These are phyloP conservation scores for Phengaris alcon DNA, from an alignment of 2,888 invertebrate genomes.

Conservation along the genomic window DNA sequence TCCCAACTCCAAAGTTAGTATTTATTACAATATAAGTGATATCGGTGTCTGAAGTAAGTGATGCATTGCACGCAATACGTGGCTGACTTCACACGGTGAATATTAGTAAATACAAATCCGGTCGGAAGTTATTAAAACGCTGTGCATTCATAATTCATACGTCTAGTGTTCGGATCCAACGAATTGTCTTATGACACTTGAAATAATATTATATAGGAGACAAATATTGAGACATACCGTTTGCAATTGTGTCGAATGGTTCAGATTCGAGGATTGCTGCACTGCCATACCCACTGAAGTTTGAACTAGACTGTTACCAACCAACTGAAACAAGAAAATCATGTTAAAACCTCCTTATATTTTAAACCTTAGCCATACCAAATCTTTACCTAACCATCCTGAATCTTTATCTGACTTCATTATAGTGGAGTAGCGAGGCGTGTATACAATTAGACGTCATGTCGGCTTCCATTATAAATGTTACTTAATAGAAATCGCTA, in stretches of 20 bases:
- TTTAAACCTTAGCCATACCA: too few species aligned
- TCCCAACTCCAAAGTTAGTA: background rate
- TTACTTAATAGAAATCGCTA: too few species aligned
- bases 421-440: too few species aligned
- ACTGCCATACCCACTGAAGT: conserved; percentile 65
- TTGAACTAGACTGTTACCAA: conserved; percentile 62
- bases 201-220: too few species aligned
- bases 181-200: too few species aligned
- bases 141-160: too few species aligned
- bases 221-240: conserved; percentile 49
- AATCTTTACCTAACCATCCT: too few species aligned
- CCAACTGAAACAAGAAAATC: conserved; percentile 40
- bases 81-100: background rate
- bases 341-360: background rate
- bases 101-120: background rate
- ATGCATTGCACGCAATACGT: background rate
- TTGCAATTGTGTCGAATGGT: conserved; percentile 56
- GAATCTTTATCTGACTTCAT: too few species aligned
- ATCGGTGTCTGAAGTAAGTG: background rate
- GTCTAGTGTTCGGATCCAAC: too few species aligned
- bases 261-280: conserved; percentile 51
- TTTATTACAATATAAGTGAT: background rate
- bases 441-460: too few species aligned
- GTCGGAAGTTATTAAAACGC: too few species aligned
- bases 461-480: too few species aligned